Evolutionary conservation across 2,888 invertebrate species (phyloP).

Genomic region (Sympetrum striolatum): DNA sequence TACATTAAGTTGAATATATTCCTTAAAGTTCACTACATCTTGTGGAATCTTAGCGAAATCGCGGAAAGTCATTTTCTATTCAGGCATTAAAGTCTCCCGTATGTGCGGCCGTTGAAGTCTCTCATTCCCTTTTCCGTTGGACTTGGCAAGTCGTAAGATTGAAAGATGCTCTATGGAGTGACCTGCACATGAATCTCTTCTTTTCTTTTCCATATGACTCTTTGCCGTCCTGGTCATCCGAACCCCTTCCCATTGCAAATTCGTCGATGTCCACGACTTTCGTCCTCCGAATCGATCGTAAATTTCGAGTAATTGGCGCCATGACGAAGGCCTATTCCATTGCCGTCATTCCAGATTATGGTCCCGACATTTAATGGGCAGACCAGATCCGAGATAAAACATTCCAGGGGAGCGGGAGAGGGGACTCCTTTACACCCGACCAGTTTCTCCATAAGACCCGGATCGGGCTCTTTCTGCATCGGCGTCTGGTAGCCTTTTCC

Average conservation of each 20-base stretch:
- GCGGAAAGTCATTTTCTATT: not conserved
- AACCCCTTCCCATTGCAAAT: not conserved
- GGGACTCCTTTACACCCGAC: not conserved
- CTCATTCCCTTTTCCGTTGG: not conserved
- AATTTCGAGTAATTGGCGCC: conserved; percentile 39
- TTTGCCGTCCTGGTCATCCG: not conserved
- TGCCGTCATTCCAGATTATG: conserved; percentile 38
- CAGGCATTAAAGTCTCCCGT: not conserved
- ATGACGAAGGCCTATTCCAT: conserved; percentile 23
- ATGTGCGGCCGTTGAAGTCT: not conserved
- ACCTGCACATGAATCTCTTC: not conserved
- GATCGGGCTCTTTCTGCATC: not conserved
- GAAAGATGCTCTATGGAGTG: not conserved
- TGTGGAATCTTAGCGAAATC: not conserved
- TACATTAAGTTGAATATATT: not conserved
- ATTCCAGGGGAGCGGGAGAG: not conserved
- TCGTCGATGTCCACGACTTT: not conserved
- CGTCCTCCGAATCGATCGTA: conserved; percentile 2
- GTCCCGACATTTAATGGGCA: conserved; percentile 26
- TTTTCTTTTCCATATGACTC: not conserved
- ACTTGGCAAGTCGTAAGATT: not conserved
- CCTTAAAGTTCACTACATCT: not conserved
- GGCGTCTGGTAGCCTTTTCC: not conserved
- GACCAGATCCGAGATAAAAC: conserved; percentile 35
- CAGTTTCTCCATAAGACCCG: not conserved